Conservation (phyloP, 2,797 vertebrate genomes). For the Myiotriccus ornatus region DNA sequence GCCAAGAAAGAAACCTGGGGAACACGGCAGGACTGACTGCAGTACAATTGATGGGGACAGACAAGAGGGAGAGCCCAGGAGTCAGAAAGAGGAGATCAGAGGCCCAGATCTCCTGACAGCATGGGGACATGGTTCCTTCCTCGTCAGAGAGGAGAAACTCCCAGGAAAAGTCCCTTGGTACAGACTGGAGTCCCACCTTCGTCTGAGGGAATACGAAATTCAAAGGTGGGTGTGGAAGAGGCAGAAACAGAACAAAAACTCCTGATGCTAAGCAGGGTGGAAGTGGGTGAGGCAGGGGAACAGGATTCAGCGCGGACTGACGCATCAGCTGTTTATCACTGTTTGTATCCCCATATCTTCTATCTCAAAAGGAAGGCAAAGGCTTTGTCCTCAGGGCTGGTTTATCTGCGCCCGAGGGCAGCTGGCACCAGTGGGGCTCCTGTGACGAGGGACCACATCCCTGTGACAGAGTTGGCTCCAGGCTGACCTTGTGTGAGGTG, state of each 20-base stretch:
- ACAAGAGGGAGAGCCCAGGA: not conserved
- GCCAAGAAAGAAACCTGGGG: conserved; percentile 4
- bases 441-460: accelerated
- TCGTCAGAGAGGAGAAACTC: not conserved
- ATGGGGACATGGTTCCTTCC: not conserved
- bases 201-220: not conserved
- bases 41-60: not conserved
- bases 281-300: conserved; percentile 41
- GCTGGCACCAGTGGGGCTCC: not conserved
- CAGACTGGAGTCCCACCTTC: not conserved
- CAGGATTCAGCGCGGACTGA: not conserved
- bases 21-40: not conserved
- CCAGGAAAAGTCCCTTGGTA: not conserved
- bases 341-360: conserved; percentile 36
- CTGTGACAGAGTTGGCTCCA: not conserved
- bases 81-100: not conserved
- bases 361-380: conserved; percentile 41
- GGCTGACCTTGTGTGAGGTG: not conserved
- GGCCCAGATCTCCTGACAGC: not conserved
- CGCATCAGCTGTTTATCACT: conserved; percentile 9
- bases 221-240: not conserved
- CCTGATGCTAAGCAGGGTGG: not conserved
- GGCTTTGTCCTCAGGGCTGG: not conserved
- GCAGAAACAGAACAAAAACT: not conserved
- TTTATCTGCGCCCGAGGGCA: not conserved